These are phyloP conservation scores for Phenganax stokvisi DNA, from an alignment of 92 coral and sea anemone species.

Conservation along the genomic window DNA sequence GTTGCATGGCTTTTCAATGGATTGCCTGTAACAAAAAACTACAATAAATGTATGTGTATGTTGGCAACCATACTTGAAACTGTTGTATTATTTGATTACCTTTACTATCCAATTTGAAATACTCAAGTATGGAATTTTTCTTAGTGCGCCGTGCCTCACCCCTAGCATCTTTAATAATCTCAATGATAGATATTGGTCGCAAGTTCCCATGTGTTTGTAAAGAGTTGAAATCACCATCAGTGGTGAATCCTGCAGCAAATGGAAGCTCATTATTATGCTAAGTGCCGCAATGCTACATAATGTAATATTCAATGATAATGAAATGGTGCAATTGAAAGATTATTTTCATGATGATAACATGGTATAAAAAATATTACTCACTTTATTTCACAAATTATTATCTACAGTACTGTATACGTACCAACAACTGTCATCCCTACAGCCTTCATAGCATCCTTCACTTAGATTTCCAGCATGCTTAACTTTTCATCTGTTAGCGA, in stretches of 20 bases:
- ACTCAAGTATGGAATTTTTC: constrained; percentile 9
- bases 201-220: constrained; percentile 33
- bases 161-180: constrained; percentile 35
- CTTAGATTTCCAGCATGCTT: not conserved
- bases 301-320: not conserved
- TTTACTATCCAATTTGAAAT: constrained; percentile 15
- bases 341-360: not conserved
- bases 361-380: not conserved
- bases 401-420: not conserved
- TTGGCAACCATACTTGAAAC: not conserved
- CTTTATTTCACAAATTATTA: not conserved
- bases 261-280: not conserved
- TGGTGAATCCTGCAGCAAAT: constrained; percentile 30
- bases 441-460: constrained; percentile 6
- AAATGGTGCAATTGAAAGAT: not conserved
- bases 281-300: not conserved
- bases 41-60: not conserved
- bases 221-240: constrained; percentile 53
- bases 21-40: constrained; percentile 34
- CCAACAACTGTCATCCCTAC: not conserved
- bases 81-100: constrained; percentile 41
- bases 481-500: not conserved
- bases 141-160: constrained; percentile 30
- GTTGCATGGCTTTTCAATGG: constrained; percentile 43
- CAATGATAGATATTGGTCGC: constrained; percentile 44